Base-by-base conservation (phyloP, 2,888 invertebrate species). In the Andrena fulva region DNA sequence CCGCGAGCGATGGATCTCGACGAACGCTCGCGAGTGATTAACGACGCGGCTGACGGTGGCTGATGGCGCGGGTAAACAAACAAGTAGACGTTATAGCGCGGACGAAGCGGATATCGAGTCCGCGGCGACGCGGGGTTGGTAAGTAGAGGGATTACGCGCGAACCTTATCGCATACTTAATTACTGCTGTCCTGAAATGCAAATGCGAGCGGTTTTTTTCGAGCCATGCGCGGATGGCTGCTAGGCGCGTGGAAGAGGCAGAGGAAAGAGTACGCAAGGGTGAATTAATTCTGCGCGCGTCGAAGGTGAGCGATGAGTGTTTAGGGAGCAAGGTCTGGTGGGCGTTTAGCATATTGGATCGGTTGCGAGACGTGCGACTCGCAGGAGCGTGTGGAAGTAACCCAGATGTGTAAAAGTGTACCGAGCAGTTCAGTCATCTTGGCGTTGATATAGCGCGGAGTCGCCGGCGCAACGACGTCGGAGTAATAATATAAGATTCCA, bases 111-210 rank as follows among this genome's bases (percentile, higher is more conserved):
- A 48, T 60, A 70, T 70, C 59, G 69, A 70, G 29, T 8, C 31
- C 8, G 29, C 59, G 29, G 48, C 42, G 2, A 35, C 29, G 20
- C 54, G 7, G 3, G 48, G 16, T 48, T 56, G 59, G 24, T 70
- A 56, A 64, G 77, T 10, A 50, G 27, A 31, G 24, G 33, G 52
- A 33, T 68, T n/a, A 27, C 31, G 60, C 64, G 59, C n/a, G 50
- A 67, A 76, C 54, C 54, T 24, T 24, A 56, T 50, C 68, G 77
- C 33, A 27, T 1, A 33, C 62, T 62, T 62, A 63, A 33, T 27
- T 77, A 48, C 35, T 48, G 12, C 69, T 59, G 59, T 70, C 56
- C 31, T 16, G 42, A 16, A 56, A 59, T 33, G 75, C 35, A 10
- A 77, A 73, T 20, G 12, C 42, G 42, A 6, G 52, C n/a, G 60